A percentile compares a stretch with the other conserved stretches of the same genome.
Evolutionary conservation across 2,888 invertebrate genomes (phyloP).

Genomic region (Azorinus chamasolen): DNA sequence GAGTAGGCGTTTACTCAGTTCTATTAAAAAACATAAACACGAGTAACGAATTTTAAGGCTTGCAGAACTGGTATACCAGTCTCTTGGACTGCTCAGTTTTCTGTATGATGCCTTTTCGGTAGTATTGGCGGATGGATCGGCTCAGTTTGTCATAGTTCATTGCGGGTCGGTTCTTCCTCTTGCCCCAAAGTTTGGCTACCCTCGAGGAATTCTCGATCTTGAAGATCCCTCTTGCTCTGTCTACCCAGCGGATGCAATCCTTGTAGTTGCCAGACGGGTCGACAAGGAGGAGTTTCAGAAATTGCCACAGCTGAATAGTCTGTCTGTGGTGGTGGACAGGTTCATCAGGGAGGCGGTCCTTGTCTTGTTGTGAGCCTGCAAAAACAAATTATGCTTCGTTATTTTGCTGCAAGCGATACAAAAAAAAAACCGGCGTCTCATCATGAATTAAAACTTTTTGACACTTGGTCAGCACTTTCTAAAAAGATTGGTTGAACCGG

Average conservation of each 20-base stretch:
- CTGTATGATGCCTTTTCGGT: slow-evolving; percentile 96
- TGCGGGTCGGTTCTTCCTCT: slow-evolving; percentile 98
- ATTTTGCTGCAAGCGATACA: too few relatives aligned
- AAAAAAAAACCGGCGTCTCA: background rate
- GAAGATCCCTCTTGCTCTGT: slow-evolving; percentile 94
- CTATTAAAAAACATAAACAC: too few relatives aligned
- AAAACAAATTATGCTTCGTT: too few relatives aligned
- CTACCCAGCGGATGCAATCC: slow-evolving; percentile 98
- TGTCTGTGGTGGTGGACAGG: slow-evolving; percentile 72
- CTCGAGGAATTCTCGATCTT: slow-evolving; percentile 99
- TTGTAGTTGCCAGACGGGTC: slow-evolving; percentile 94
- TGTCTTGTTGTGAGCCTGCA: slow-evolving; percentile 13
- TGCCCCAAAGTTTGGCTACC: slow-evolving; percentile 99
- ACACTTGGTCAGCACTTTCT: background rate
- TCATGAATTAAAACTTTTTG: background rate
- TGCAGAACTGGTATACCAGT: slow-evolving; percentile 99
- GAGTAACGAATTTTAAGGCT: slow-evolving; percentile 80
- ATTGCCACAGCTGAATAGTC: slow-evolving; percentile 98
- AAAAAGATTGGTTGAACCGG: too few relatives aligned
- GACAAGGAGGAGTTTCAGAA: slow-evolving; percentile 97
- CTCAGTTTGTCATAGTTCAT: slow-evolving; percentile 99
- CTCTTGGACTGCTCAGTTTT: slow-evolving; percentile 99
- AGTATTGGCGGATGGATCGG: slow-evolving; percentile 98
- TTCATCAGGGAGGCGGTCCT: slow-evolving; percentile 46
- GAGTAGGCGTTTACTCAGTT: too few relatives aligned